Percentiles rank a stretch among this genome's conserved stretches.
These are phyloP conservation scores for Periplaneta americana DNA, from an alignment of 1,140 invertebrate species.

Conservation along the genomic window DNA sequence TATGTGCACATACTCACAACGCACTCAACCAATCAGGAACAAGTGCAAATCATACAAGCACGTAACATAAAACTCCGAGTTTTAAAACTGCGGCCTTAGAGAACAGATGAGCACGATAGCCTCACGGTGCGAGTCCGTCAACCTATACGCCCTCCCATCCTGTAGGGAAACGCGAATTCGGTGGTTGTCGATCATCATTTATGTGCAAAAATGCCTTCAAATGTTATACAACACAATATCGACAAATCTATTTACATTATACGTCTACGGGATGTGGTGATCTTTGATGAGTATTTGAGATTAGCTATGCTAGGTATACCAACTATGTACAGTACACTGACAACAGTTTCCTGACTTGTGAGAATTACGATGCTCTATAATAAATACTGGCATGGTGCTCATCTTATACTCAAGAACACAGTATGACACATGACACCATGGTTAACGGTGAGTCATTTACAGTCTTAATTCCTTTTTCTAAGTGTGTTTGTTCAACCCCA, in stretches of 20 bases:
- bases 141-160: neutral
- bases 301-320: slow-evolving; percentile 11
- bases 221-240: slow-evolving; percentile 18
- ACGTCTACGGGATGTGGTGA: slow-evolving; percentile 14
- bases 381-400: slow-evolving; percentile 9
- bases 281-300: slow-evolving; percentile 10
- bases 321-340: slow-evolving; percentile 17
- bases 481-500: slow-evolving; percentile 15
- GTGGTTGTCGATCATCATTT: neutral
- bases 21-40: slow-evolving; percentile 5
- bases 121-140: neutral
- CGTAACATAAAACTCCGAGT: slow-evolving; percentile 5
- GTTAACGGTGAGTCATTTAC: slow-evolving; percentile 7
- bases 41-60: slow-evolving; percentile 12
- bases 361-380: neutral
- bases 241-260: slow-evolving; percentile 19
- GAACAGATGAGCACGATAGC: slow-evolving; percentile 12
- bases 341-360: slow-evolving; percentile 1
- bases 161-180: neutral
- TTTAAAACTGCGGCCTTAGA: slow-evolving; percentile 7
- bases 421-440: slow-evolving; percentile 17
- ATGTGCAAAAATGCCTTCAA: slow-evolving; percentile 17
- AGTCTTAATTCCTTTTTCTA: slow-evolving; percentile 18
- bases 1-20: neutral
- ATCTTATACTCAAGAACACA: slow-evolving; percentile 16